Percentiles rank a stretch among this genome's conserved stretches.
These are phyloP conservation scores for Hormiphora californensis DNA, from an alignment of 37 sponge, comb jelly and placozoan genomes.

Conservation along the genomic window DNA sequence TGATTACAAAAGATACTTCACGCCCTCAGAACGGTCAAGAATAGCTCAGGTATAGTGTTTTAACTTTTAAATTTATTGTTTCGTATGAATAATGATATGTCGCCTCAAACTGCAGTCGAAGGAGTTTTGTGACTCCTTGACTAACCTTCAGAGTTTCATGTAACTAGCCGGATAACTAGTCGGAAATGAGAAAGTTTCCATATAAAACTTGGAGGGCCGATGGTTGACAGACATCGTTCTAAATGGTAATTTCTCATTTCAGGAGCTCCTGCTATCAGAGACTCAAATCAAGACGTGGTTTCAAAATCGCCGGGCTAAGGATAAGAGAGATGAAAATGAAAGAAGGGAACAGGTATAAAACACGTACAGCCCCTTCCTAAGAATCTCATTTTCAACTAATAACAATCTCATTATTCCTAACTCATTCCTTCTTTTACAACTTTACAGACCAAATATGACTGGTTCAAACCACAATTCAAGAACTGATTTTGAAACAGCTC, in stretches of 20 bases:
- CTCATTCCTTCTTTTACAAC: too few relatives aligned
- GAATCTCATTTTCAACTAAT: not conserved
- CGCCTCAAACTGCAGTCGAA: too few relatives aligned
- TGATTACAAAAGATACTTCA: slow-evolving; percentile 48
- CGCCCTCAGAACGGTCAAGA: slow-evolving; percentile 16
- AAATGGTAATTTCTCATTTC: too few relatives aligned
- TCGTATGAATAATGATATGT: too few relatives aligned
- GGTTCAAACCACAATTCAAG: not conserved
- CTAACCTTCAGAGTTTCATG: too few relatives aligned
- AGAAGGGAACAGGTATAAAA: slow-evolving; percentile 32
- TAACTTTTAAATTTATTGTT: too few relatives aligned
- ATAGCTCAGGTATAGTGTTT: too few relatives aligned
- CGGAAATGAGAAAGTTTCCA: too few relatives aligned
- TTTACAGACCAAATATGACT: not conserved
- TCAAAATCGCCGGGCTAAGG: slow-evolving; percentile 33
- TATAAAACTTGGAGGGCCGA: too few relatives aligned
- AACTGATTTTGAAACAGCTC: not conserved
- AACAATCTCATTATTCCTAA: not conserved
- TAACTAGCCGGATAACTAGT: too few relatives aligned
- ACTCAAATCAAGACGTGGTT: slow-evolving; percentile 53
- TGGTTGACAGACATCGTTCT: too few relatives aligned
- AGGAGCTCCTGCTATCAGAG: slow-evolving; percentile 49
- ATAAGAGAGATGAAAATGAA: slow-evolving; percentile 47
- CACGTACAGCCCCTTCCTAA: not conserved
- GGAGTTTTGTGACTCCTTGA: too few relatives aligned